Conservation (phyloP, 2,888 invertebrate species). For the Heliconius cydno region DNA sequence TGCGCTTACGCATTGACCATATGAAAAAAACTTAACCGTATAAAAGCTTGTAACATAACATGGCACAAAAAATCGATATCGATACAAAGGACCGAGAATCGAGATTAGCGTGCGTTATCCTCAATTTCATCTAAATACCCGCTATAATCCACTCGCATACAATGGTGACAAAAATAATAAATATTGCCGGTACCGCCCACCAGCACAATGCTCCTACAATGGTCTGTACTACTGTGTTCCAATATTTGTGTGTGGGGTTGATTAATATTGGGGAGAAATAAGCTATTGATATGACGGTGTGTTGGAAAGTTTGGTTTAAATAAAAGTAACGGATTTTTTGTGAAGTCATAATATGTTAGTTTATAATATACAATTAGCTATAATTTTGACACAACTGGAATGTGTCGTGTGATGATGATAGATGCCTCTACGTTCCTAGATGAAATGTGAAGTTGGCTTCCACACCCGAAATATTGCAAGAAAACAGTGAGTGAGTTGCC, state of each 20-base stretch:
- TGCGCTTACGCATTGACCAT: no score
- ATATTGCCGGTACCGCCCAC: constrained; percentile 71
- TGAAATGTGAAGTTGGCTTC: background rate
- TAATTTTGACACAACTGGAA: background rate
- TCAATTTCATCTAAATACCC: constrained; percentile 83
- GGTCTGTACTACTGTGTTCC: constrained; percentile 59
- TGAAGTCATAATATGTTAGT: background rate
- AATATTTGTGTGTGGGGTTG: constrained; percentile 76
- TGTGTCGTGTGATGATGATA: background rate
- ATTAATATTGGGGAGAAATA: constrained; percentile 70
- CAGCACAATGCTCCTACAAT: constrained; percentile 57
- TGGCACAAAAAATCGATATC: constrained; percentile 65
- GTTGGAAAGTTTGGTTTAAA: background rate
- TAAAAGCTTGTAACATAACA: background rate
- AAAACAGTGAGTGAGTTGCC: no score
- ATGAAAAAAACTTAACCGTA: constrained; percentile 1
- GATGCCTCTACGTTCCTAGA: background rate
- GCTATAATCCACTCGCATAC: constrained; percentile 75
- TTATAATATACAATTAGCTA: background rate
- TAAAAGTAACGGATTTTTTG: constrained; percentile 8
- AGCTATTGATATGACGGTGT: constrained; percentile 49
- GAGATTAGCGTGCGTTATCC: constrained; percentile 80
- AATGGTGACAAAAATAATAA: constrained; percentile 83
- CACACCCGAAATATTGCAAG: background rate
- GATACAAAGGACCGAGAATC: constrained; percentile 61